A percentile compares a stretch with the other conserved stretches of the same genome.
Evolutionary conservation across 2,888 invertebrate genomes (phyloP).

Genomic region (Xestia rhomboidea): DNA sequence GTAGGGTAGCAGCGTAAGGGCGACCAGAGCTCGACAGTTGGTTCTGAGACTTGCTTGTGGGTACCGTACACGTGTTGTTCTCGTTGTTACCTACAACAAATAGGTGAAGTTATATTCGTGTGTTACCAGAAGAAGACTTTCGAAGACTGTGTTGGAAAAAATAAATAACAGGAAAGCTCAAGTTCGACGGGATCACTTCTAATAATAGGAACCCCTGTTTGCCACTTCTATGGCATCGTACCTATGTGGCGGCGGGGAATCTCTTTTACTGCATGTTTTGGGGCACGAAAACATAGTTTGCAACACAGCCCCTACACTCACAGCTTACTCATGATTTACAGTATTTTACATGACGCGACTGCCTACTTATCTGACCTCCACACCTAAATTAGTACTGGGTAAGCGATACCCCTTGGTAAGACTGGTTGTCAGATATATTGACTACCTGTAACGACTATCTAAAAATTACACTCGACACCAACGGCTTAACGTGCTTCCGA

Average conservation of each 20-base stretch:
- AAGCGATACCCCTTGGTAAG: too few species aligned
- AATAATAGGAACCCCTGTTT: neutral
- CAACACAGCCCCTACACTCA: too few species aligned
- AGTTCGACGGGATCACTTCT: neutral
- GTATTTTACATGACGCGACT: too few species aligned
- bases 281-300: neutral
- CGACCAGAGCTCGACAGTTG: constrained; percentile 86
- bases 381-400: too few species aligned
- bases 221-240: neutral
- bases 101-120: neutral
- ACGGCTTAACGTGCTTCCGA: too few species aligned
- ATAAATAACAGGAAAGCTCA: neutral
- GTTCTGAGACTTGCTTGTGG: constrained; percentile 89
- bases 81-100: constrained; percentile 74
- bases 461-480: too few species aligned
- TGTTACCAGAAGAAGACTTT: too few species aligned
- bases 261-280: neutral
- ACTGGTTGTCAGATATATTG: too few species aligned
- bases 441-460: too few species aligned
- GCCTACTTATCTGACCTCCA: too few species aligned
- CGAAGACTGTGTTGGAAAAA: neutral
- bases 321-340: too few species aligned
- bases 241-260: neutral
- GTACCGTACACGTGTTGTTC: constrained; percentile 82
- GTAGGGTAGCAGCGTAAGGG: constrained; percentile 96